Percentiles rank a stretch among this genome's conserved stretches.
Conservation (phyloP, 1,140 invertebrate species). For the Zaprionus kolodkinae region DNA sequence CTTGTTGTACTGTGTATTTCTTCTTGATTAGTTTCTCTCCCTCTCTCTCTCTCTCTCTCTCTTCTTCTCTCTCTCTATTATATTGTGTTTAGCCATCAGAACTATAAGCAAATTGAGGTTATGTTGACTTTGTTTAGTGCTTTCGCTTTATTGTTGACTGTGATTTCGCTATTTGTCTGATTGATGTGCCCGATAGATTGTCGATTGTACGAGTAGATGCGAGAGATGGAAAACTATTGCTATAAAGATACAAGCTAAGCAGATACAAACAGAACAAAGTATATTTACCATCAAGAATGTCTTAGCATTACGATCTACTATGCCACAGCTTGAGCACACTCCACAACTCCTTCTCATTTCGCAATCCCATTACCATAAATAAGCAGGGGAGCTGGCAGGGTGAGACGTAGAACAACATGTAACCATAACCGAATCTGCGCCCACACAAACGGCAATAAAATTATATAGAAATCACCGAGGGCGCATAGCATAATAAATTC, state of each 20-base stretch:
- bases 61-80: slow-evolving; percentile 26
- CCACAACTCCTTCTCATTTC: slow-evolving; percentile 42
- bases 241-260: neutral
- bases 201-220: neutral
- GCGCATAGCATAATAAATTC: slow-evolving; percentile 52
- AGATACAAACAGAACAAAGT: neutral
- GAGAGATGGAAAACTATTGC: neutral
- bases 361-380: slow-evolving; percentile 41
- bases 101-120: slow-evolving; percentile 64
- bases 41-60: neutral
- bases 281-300: neutral
- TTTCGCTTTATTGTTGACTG: slow-evolving; percentile 47
- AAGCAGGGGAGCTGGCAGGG: neutral
- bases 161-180: slow-evolving; percentile 57
- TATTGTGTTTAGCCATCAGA: slow-evolving; percentile 37
- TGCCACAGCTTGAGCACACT: neutral
- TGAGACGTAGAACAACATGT: slow-evolving; percentile 6
- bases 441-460: slow-evolving; percentile 51
- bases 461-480: slow-evolving; percentile 53
- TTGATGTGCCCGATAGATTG: slow-evolving; percentile 53
- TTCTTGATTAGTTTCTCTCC: slow-evolving; percentile 59
- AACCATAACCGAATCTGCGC: slow-evolving; percentile 38
- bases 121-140: slow-evolving; percentile 69
- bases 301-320: neutral
- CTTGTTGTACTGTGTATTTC: slow-evolving; percentile 39